Evolutionary conservation across 2,888 invertebrate genomes (phyloP).

Genomic region (Halictus quadricinctus): DNA sequence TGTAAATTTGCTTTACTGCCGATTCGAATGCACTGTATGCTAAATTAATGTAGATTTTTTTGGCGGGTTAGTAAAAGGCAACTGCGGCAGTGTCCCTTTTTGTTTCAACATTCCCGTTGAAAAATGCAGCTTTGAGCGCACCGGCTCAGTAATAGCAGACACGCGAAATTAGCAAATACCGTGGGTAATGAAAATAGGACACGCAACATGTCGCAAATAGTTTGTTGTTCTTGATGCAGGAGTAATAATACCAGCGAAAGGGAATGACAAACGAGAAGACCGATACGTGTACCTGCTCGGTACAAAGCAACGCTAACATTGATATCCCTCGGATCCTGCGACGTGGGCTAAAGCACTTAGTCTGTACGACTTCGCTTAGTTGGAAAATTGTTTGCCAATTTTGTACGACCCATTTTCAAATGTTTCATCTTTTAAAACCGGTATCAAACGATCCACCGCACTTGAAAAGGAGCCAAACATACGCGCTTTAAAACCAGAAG

Average conservation of each 20-base stretch:
- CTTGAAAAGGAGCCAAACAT: background rate
- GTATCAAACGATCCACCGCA: background rate
- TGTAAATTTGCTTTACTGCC: background rate
- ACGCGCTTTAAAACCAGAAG: background rate
- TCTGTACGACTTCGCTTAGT: background rate
- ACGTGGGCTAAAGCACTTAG: background rate
- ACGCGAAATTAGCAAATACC: background rate
- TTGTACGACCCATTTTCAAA: background rate
- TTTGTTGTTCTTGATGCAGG: background rate
- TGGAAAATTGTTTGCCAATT: conserved; percentile 7
- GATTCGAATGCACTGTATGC: background rate
- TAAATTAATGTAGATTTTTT: background rate
- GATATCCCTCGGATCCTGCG: conserved; percentile 8
- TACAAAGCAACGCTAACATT: conserved; percentile 11
- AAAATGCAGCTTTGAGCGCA: background rate
- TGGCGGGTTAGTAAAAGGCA: background rate
- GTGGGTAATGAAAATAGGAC: conserved; percentile 5
- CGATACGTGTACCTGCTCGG: background rate
- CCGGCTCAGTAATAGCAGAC: background rate
- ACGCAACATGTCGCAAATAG: conserved; percentile 6
- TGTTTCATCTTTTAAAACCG: background rate
- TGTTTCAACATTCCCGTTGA: background rate
- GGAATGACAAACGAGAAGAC: conserved; percentile 1
- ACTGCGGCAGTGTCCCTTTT: background rate
- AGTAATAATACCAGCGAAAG: background rate